Evolutionary conservation across 2,797 vertebrate genomes (phyloP).

Genomic region (Antrozous pallidus): DNA sequence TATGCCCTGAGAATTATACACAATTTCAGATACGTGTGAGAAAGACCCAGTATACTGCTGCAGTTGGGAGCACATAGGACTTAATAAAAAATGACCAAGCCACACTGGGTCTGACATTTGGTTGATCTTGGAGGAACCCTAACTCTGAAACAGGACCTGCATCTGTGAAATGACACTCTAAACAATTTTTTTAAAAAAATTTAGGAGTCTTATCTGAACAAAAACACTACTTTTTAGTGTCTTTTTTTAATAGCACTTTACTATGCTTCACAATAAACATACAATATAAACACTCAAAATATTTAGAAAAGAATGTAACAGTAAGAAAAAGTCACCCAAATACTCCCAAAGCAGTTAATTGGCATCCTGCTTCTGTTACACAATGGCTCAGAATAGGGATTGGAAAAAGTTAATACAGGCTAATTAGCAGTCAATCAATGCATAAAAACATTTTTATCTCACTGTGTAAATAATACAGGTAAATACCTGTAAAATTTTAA

Average conservation of each 20-base stretch:
- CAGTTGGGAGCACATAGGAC: neutral
- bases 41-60: neutral
- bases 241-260: neutral
- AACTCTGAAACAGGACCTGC: neutral
- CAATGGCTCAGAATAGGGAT: neutral
- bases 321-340: neutral
- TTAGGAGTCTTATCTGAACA: neutral
- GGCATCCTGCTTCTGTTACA: neutral
- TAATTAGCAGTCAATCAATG: neutral
- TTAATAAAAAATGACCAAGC: neutral
- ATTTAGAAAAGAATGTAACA: neutral
- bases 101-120: neutral
- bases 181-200: neutral
- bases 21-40: neutral
- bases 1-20: neutral
- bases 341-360: neutral
- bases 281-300: constrained; percentile 31
- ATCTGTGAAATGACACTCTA: neutral
- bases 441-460: neutral
- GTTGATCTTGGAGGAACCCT: neutral
- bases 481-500: neutral
- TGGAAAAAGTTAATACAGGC: neutral
- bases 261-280: neutral
- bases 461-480: neutral
- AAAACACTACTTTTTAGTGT: neutral